Percentiles rank a stretch among this genome's conserved stretches.
These are phyloP conservation scores for Lithophane semibrunnea DNA, from an alignment of 2,888 invertebrate species.

Conservation along the genomic window DNA sequence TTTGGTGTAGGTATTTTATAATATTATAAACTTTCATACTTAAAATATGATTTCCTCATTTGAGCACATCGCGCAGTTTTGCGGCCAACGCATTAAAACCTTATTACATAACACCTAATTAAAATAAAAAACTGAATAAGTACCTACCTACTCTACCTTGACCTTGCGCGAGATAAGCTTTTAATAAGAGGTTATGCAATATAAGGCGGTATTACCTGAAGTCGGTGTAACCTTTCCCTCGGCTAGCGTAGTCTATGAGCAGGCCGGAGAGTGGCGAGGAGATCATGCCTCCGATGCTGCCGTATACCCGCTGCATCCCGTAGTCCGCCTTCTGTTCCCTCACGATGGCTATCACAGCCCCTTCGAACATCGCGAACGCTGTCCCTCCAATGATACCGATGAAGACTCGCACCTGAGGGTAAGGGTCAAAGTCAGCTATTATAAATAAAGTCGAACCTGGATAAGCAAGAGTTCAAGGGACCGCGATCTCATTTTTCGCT, in stretches of 20 bases:
- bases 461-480: too few species aligned
- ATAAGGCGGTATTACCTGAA: constrained; percentile 89
- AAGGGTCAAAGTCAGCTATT: neutral
- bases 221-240: constrained; percentile 93
- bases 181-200: constrained; percentile 4
- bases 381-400: constrained; percentile 93
- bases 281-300: constrained; percentile 94
- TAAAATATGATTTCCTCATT: constrained; percentile 4
- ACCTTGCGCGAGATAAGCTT: constrained; percentile 15
- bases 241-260: constrained; percentile 94
- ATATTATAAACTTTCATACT: neutral
- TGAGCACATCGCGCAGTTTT: neutral
- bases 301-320: constrained; percentile 94
- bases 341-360: constrained; percentile 94
- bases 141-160: constrained; percentile 18
- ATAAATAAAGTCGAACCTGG: neutral
- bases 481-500: too few species aligned
- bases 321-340: constrained; percentile 94
- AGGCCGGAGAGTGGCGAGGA: constrained; percentile 94
- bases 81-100: constrained; percentile 3
- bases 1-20: neutral
- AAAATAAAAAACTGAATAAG: constrained; percentile 2
- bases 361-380: constrained; percentile 95
- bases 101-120: neutral
- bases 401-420: constrained; percentile 87